These are phyloP conservation scores for Chloropsis cyanopogon DNA, from an alignment of 2,113 vertebrate species.

Conservation along the genomic window DNA sequence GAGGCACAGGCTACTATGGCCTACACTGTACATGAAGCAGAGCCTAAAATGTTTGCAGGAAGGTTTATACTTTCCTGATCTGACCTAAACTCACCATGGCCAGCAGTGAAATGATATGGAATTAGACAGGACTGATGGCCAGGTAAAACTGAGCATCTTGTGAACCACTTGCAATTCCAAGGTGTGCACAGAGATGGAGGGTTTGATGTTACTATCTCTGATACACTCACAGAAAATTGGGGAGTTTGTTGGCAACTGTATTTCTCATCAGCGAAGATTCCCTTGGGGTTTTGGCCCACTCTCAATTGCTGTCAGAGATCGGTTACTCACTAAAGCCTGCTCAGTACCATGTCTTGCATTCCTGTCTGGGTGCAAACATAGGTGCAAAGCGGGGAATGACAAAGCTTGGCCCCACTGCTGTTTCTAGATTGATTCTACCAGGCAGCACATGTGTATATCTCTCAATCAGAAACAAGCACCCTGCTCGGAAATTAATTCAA, in stretches of 20 bases:
- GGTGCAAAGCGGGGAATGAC: not conserved
- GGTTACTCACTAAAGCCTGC: not conserved
- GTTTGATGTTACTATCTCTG: not conserved
- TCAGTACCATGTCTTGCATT: not conserved
- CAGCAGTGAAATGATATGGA: not conserved
- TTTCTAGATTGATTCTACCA: conserved; percentile 5
- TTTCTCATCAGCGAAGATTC: not conserved
- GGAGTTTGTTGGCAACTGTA: not conserved
- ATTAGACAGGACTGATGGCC: not conserved
- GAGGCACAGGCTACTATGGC: not conserved
- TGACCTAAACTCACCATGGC: not conserved
- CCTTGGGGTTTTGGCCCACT: not conserved
- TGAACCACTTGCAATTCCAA: not conserved
- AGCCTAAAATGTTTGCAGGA: not conserved
- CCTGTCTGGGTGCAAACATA: not conserved
- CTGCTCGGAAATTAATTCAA: not conserved
- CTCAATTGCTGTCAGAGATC: not conserved
- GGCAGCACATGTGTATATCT: not conserved
- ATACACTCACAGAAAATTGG: not conserved
- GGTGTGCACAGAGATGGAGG: not conserved
- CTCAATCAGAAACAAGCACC: not conserved
- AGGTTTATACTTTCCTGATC: not conserved
- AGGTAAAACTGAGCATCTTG: not conserved
- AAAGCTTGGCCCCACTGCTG: not conserved
- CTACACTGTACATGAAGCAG: not conserved